Base-by-base conservation (phyloP, 2,888 invertebrate genomes). In the Caenorhabditis parvicauda region DNA sequence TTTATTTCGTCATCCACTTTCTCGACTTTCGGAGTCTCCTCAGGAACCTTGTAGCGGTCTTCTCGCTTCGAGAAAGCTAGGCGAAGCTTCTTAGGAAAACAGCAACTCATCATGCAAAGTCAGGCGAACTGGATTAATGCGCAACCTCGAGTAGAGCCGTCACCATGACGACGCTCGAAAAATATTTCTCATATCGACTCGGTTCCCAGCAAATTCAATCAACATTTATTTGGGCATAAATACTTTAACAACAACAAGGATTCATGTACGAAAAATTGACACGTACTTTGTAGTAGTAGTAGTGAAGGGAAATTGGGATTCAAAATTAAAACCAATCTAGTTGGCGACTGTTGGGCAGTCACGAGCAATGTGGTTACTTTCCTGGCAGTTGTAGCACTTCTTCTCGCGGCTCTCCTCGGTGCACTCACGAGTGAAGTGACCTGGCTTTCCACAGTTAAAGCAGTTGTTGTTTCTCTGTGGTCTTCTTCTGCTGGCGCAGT, bases 331-430 rank as follows among this genome's bases (percentile, higher is more conserved):
- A n/a, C n/a, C n/a, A n/a, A 37, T 53, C 53, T 41, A 61, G 38
- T 61, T 61, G 37, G 29, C 43, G 29, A 44, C 46, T 52, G 47
- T 50, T 35, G 70, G 68, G 65, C 75, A 76, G 19, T 76, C 75
- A 38, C 75, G 71, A 32, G 73, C 70, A 54, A 76, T 72, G 61
- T 76, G 75, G 24, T 72, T 72, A 24, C 55, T 59, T 38, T 63
- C 60, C 46, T 65, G 63, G 87, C 92, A 93, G 85, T 90, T 92
- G 87, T 92, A 93, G 87, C 92, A 93, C 80, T 90, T 90, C 83
- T 90, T 71, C 54, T 63, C 58, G 9, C 62, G 59, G 47, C 64
- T 70, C 28, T 54, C 54, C 45, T 75, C 75, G 28, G 58, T 61
- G 63, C 77, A 77, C 42, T 76, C 76, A 29, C 77, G 73, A 12